A percentile compares a stretch with the other conserved stretches of the same genome.
These are phyloP conservation scores for Buteo buteo DNA, from an alignment of 2,113 vertebrate genomes.

Conservation along the genomic window DNA sequence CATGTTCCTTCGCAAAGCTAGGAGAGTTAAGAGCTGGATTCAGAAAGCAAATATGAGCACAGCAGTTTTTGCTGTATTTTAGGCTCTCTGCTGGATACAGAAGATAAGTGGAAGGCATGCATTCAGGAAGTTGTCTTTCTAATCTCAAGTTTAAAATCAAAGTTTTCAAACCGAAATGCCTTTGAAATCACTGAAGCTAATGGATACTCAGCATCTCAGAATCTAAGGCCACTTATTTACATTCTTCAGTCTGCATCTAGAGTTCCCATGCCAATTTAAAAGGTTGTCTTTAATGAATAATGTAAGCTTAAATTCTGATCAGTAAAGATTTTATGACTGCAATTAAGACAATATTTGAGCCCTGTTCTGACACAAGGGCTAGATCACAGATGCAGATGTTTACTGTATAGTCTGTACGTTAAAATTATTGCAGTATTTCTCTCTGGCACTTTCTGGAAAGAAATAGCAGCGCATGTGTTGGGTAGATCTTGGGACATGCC, in stretches of 20 bases:
- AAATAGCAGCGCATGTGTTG: rapidly evolving
- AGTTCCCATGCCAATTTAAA: neutral
- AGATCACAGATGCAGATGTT: neutral
- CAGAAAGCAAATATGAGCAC: neutral
- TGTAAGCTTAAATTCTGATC: neutral
- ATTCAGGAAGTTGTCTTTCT: neutral
- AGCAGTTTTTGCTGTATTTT: neutral
- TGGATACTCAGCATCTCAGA: neutral
- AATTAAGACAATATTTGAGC: neutral
- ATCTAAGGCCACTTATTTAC: neutral
- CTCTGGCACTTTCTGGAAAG: neutral
- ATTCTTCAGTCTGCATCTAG: neutral
- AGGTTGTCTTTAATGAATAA: neutral
- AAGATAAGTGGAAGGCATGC: neutral
- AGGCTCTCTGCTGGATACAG: neutral
- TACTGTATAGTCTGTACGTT: neutral
- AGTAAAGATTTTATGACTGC: neutral
- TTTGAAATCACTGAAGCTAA: conserved; percentile 4
- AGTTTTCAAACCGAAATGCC: neutral
- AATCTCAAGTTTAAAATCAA: neutral
- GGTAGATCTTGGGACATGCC: neutral
- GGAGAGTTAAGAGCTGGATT: neutral
- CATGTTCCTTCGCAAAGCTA: neutral
- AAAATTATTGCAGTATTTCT: neutral
- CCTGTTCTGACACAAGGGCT: neutral